Evolutionary conservation across 2,888 invertebrate genomes (phyloP).

Genomic region (Meghimatium bilineatum): DNA sequence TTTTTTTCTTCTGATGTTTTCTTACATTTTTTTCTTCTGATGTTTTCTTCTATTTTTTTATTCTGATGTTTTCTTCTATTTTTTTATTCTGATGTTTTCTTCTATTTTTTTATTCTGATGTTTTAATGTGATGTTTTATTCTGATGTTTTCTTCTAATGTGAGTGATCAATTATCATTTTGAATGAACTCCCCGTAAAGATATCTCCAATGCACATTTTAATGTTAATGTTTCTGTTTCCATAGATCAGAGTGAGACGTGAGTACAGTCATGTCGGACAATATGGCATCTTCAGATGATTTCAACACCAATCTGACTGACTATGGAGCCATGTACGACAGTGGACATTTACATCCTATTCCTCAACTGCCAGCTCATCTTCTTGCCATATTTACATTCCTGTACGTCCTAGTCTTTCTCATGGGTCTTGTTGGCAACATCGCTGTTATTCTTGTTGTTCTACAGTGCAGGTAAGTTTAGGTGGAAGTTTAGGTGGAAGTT

Average conservation of each 20-base stretch:
- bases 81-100: not conserved
- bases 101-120: no score
- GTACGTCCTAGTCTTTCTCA: not conserved
- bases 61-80: no score
- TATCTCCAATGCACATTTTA: no score
- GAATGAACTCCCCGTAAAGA: no score
- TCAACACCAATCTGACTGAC: not conserved
- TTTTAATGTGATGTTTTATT: no score
- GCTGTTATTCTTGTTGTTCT: not conserved
- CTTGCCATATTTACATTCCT: not conserved
- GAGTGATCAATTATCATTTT: no score
- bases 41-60: no score
- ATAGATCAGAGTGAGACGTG: not conserved
- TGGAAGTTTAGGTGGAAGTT: no score
- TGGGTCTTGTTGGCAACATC: not conserved
- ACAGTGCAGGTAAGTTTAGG: conserved; percentile 8
- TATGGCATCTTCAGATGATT: not conserved
- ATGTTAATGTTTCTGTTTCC: no score
- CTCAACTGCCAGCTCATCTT: not conserved
- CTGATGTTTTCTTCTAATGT: no score
- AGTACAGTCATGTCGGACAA: not conserved
- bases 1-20: not conserved
- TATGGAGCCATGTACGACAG: not conserved
- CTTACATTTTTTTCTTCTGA: not conserved
- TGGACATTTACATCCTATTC: not conserved